phyloP scores from a whole-genome alignment of 1,140 invertebrate genomes.

The Lordiphosa clarofinis region DNA sequence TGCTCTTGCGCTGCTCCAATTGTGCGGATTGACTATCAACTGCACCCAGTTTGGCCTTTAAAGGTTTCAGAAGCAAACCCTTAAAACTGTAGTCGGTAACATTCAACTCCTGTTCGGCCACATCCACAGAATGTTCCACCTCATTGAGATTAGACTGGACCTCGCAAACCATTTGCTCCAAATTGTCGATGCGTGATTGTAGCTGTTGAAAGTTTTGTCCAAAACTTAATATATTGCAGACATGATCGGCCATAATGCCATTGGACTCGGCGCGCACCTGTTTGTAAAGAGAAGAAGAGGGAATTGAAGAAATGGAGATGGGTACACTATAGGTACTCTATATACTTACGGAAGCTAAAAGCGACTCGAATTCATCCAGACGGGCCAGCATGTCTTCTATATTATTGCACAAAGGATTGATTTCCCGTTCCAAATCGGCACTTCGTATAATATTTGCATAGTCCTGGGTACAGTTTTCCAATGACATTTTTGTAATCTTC shows the following conservation, averaged over 20 bases:
- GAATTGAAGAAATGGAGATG: background rate
- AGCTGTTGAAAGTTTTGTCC: slow-evolving; percentile 51
- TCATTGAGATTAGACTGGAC: slow-evolving; percentile 59
- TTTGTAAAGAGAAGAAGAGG: background rate
- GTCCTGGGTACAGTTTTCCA: slow-evolving; percentile 34
- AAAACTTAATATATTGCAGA: slow-evolving; percentile 56
- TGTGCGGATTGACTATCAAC: slow-evolving; percentile 13
- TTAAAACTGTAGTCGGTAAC: slow-evolving; percentile 74
- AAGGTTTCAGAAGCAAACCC: slow-evolving; percentile 65
- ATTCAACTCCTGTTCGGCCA: slow-evolving; percentile 68
- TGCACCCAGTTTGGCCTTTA: slow-evolving; percentile 46
- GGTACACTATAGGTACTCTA: accelerated
- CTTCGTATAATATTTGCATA: slow-evolving; percentile 64
- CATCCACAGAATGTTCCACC: slow-evolving; percentile 61
- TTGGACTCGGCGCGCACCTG: slow-evolving; percentile 72
- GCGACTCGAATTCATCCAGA: slow-evolving; percentile 70
- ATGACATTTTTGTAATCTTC: slow-evolving; percentile 14
- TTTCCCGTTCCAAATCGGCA: slow-evolving; percentile 61
- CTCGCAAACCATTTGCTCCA: slow-evolving; percentile 58
- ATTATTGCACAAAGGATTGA: slow-evolving; percentile 68
- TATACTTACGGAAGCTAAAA: slow-evolving; percentile 50
- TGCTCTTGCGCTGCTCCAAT: slow-evolving; percentile 19
- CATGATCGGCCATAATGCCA: slow-evolving; percentile 64
- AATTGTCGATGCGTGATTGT: slow-evolving; percentile 52
- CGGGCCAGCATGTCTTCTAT: slow-evolving; percentile 75